These are phyloP conservation scores for Smutsia gigantea DNA, from an alignment of 2,797 vertebrate species.

Conservation along the genomic window DNA sequence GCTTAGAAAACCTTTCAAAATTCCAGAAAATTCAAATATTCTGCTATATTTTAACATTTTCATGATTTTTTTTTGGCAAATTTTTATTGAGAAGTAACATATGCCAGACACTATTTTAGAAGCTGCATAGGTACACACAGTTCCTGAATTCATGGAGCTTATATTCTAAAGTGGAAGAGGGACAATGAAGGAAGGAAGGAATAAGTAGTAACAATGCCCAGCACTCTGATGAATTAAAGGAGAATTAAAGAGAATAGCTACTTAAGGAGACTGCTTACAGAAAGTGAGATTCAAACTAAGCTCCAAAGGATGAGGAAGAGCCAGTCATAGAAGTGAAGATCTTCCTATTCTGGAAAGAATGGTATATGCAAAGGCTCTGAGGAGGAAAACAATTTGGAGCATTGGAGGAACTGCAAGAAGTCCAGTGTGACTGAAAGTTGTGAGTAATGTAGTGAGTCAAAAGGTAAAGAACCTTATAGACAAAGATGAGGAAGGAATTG, in stretches of 20 bases:
- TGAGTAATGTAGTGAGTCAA: neutral
- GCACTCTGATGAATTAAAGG: neutral
- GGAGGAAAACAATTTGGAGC: neutral
- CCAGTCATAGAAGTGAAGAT: neutral
- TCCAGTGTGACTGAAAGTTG: neutral
- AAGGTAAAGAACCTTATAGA: neutral
- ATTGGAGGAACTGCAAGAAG: neutral
- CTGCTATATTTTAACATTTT: neutral
- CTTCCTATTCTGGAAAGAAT: neutral
- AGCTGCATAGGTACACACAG: neutral
- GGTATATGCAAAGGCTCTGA: neutral
- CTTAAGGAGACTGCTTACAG: neutral
- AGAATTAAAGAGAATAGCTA: neutral
- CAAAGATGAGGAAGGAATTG: neutral
- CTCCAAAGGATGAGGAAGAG: neutral
- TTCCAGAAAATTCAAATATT: slow-evolving; percentile 50
- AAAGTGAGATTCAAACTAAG: neutral
- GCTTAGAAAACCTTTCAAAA: slow-evolving; percentile 11
- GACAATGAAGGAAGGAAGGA: neutral
- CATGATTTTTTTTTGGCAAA: neutral
- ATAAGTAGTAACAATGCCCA: slow-evolving; percentile 38
- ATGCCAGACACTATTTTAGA: neutral
- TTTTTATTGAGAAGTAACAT: slow-evolving; percentile 34
- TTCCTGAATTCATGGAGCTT: slow-evolving; percentile 4
- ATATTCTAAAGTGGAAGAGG: neutral